Base-by-base conservation (phyloP, 2,113 vertebrate genomes). In the Pongo abelii region DNA sequence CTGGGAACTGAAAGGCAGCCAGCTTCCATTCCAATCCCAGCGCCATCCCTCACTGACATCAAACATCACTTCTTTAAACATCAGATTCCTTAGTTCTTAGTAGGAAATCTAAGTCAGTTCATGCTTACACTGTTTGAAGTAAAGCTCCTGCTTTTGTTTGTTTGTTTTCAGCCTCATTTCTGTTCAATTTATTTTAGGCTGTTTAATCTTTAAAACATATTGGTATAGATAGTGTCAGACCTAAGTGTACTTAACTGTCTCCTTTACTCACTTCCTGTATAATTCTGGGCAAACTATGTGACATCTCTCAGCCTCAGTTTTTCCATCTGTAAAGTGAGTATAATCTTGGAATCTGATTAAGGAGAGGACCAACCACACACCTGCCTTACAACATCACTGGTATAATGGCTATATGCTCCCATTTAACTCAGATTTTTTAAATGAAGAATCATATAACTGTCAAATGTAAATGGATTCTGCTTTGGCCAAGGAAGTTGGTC, bases 81-180 rank as follows among this genome's bases (percentile, higher is more conserved):
- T 40, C 35, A 40, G 38, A 23, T 38, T 72, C 72, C 48, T 75
- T 22, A 30, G 61, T 64, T 75, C 64, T 52, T 92, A 25, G 32
- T 86, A 59, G 50, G 35, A 88, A 88, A 91, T 91, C 59, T 55
- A 89, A 30, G 69, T 79, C 48, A 55, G 25, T 91, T 95, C 92
- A 72, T 38, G 13, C 30, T 75, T 40, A 70, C 22, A n/a, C 17
- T 25, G 9, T 64, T 85, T 17, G 79, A 35, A 27, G 0, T 83
- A 83, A 89, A 78, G 5, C 12, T 74, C 81, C 17, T 32, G 5
- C 55, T 77, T 91, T 70, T 46, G 88, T 52, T 70, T 90, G 77
- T 46, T 91, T 77, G 43, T 78, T 70, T 90, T 84, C 46, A 64
- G 43, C 40, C 46, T 96, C 35, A 40, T 17, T 81, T 43, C 17